A percentile compares a stretch with the other conserved stretches of the same genome.
These are phyloP conservation scores for Bursaphelenchus okinawaensis DNA, from an alignment of 2,888 invertebrate species.

Conservation along the genomic window DNA sequence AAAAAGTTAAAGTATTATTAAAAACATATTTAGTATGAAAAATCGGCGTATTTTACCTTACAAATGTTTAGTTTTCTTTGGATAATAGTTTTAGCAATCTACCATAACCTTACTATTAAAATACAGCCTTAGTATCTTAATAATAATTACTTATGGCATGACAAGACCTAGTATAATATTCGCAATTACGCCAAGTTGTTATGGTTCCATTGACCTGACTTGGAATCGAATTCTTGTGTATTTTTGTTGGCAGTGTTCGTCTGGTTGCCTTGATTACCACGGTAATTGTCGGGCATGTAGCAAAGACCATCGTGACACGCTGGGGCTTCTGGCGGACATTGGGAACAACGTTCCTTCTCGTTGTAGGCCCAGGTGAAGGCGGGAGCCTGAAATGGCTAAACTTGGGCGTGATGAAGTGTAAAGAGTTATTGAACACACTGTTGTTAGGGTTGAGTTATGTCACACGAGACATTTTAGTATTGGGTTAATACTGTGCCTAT, in stretches of 20 bases:
- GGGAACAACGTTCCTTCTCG: conserved; percentile 41
- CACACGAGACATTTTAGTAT: too few species aligned
- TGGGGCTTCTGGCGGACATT: conserved; percentile 52
- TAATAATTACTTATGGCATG: too few species aligned
- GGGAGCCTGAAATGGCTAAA: conserved; percentile 45
- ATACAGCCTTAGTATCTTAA: too few species aligned
- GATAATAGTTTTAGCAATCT: too few species aligned
- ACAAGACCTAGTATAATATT: neutral
- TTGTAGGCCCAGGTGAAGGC: conserved; percentile 56
- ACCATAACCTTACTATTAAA: too few species aligned
- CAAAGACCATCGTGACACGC: conserved; percentile 55
- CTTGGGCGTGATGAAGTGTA: neutral
- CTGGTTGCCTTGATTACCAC: neutral
- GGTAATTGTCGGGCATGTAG: conserved; percentile 43
- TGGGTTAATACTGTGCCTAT: too few species aligned
- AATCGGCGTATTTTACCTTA: too few species aligned
- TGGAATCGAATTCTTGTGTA: neutral
- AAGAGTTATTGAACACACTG: neutral
- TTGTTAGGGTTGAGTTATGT: neutral
- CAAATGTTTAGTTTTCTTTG: too few species aligned
- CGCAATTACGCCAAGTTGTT: neutral
- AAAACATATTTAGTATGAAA: too few species aligned
- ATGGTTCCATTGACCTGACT: neutral
- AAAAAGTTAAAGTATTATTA: too few species aligned
- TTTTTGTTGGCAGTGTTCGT: neutral